Percentiles rank a stretch among this genome's conserved stretches.
phyloP scores from a whole-genome alignment of 1,140 invertebrate genomes.

The Zeugodacus cucurbitae region DNA sequence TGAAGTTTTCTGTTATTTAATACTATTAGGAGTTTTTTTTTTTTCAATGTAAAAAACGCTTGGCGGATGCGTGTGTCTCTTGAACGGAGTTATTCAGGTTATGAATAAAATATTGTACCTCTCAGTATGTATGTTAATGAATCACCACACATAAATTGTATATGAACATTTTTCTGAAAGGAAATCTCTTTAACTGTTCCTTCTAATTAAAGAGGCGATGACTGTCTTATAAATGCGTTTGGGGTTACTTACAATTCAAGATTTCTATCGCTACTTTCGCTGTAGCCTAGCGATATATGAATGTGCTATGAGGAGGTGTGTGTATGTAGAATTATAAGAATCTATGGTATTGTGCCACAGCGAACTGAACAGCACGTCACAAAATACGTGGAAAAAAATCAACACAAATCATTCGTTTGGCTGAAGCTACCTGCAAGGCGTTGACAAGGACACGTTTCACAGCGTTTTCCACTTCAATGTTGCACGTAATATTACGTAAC shows the following conservation, averaged over 20 bases:
- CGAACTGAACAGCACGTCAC: not conserved
- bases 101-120: not conserved
- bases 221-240: not conserved
- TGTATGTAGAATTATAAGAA: not conserved
- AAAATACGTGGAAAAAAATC: not conserved
- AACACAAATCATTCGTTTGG: not conserved
- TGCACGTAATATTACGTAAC: constrained; percentile 26
- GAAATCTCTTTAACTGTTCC: not conserved
- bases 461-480: not conserved
- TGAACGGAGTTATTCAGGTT: not conserved
- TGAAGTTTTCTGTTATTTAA: too few species aligned
- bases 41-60: not conserved
- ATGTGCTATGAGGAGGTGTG: not conserved
- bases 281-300: not conserved
- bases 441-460: constrained; percentile 21
- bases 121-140: not conserved
- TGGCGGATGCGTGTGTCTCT: not conserved
- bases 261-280: not conserved
- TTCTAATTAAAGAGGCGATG: not conserved
- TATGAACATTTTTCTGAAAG: not conserved
- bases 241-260: not conserved
- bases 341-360: not conserved
- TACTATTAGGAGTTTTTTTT: too few species aligned
- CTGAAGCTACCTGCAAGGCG: not conserved
- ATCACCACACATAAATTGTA: not conserved